phyloP scores from a whole-genome alignment of 1,140 invertebrate species.

The Caenorhabditis inopinata region DNA sequence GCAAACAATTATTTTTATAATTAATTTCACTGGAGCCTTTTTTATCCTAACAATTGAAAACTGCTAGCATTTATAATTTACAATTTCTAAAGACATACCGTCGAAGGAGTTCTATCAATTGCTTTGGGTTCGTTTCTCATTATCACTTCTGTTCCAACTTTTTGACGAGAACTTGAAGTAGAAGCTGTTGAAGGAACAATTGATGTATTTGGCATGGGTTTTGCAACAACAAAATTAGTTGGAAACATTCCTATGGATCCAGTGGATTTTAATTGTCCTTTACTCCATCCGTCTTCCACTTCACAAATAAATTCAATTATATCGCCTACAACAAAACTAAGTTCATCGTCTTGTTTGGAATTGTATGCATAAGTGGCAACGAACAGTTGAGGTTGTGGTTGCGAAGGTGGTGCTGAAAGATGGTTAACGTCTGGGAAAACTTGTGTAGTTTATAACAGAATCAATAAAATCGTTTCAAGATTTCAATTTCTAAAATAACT shows the following conservation, averaged over 20 bases:
- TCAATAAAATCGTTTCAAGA: no score
- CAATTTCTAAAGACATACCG: neutral
- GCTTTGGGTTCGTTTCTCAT: neutral
- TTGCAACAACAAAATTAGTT: conserved; percentile 17
- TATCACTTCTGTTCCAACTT: neutral
- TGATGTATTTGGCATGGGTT: neutral
- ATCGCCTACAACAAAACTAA: conserved; percentile 34
- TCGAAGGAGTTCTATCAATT: conserved; percentile 7
- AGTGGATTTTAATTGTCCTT: conserved; percentile 9
- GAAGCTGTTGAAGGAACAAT: neutral
- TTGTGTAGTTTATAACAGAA: no score
- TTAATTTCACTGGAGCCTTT: no score
- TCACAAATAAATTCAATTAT: conserved; percentile 21
- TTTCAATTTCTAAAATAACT: neutral
- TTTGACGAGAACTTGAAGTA: neutral
- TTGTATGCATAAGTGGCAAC: conserved; percentile 31
- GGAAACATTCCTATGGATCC: conserved; percentile 30
- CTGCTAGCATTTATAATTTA: no score
- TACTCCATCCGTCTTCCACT: conserved; percentile 40
- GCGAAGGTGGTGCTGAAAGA: neutral
- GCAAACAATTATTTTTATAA: neutral
- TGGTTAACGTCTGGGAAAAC: no score
- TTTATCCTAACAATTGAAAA: no score
- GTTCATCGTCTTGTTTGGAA: conserved; percentile 36
- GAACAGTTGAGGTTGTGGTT: neutral